phyloP scores from a whole-genome alignment of 1,140 invertebrate genomes.

The Popillia japonica region DNA sequence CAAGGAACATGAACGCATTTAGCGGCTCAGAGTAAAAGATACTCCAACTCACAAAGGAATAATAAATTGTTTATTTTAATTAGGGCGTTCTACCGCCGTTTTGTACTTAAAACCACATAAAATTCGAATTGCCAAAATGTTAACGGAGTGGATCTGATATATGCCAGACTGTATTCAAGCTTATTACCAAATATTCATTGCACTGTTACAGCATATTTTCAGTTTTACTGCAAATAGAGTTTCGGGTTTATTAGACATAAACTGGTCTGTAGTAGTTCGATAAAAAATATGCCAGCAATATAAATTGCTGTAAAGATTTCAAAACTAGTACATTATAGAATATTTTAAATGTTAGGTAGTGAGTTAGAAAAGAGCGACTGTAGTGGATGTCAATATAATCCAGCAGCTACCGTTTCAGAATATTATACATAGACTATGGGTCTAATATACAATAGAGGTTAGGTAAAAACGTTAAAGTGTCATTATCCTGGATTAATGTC shows the following conservation, averaged over 20 bases:
- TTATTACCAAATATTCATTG: conserved; percentile 14
- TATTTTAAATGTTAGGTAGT: neutral
- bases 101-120: neutral
- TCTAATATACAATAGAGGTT: no score
- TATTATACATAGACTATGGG: no score
- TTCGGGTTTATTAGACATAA: conserved; percentile 6
- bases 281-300: neutral
- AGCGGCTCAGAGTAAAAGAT: neutral
- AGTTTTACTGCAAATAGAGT: conserved; percentile 34
- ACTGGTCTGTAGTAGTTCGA: neutral
- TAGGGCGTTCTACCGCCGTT: neutral
- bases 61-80: conserved; percentile 30
- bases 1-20: neutral
- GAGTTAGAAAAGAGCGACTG: neutral
- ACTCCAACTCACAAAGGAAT: neutral
- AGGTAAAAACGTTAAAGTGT: no score
- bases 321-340: neutral
- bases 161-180: neutral
- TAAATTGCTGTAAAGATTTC: neutral
- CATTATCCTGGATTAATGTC: no score
- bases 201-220: conserved; percentile 6
- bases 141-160: neutral
- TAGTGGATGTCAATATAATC: no score
- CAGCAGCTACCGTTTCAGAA: no score
- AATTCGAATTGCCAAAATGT: neutral